Evolutionary conservation across 2,113 vertebrate species (phyloP).

Genomic region (Nerophis lumbriciformis): DNA sequence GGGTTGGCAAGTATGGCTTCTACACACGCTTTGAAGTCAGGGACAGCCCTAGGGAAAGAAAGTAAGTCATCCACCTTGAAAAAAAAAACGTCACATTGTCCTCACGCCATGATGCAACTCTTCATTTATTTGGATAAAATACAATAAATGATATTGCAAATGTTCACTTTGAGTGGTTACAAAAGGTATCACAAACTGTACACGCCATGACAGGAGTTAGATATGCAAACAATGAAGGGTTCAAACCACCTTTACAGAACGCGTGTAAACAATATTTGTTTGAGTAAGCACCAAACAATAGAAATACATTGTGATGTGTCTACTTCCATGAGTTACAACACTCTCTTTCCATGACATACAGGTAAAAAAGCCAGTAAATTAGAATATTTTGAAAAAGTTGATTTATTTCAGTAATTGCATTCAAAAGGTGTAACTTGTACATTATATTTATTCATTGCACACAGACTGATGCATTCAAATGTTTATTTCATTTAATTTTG

Average conservation of each 20-base stretch:
- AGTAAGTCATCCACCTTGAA: too few species aligned
- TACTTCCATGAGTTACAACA: slow-evolving; percentile 38
- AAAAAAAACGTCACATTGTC: too few species aligned
- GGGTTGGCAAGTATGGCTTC: too few species aligned
- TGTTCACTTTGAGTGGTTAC: slow-evolving; percentile 80
- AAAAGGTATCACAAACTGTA: slow-evolving; percentile 99
- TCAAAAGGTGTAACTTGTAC: too few species aligned
- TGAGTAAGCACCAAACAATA: slow-evolving; percentile 76
- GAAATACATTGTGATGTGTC: slow-evolving; percentile 74
- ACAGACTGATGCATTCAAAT: too few species aligned
- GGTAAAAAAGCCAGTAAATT: too few species aligned
- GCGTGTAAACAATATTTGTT: slow-evolving; percentile 35
- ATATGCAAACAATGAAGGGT: slow-evolving; percentile 65
- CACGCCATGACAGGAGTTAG: slow-evolving; percentile 75
- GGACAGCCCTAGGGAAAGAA: too few species aligned
- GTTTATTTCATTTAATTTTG: too few species aligned
- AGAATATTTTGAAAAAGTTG: too few species aligned
- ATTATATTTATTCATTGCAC: too few species aligned
- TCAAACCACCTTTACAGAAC: slow-evolving; percentile 64
- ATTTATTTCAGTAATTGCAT: too few species aligned
- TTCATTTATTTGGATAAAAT: slow-evolving; percentile 82
- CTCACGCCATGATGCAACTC: neutral
- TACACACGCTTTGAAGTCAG: too few species aligned
- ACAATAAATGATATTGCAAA: slow-evolving; percentile 84
- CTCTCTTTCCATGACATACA: slow-evolving; percentile 48